A percentile compares a stretch with the other conserved stretches of the same genome.
phyloP scores from a whole-genome alignment of 2,888 invertebrate genomes.

The Exocentrus adspersus region DNA sequence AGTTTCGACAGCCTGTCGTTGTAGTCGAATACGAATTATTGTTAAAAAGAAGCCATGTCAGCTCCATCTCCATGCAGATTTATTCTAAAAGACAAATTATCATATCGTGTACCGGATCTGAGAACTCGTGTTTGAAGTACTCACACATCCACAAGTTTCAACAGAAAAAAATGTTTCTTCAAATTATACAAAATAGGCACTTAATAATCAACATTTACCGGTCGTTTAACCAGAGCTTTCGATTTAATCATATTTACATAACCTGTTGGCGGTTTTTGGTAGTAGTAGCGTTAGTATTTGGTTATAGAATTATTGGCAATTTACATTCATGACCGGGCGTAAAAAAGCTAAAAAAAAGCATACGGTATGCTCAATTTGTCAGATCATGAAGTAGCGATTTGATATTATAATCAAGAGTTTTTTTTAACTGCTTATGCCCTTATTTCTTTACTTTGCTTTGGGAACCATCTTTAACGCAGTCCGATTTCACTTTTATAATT shows the following conservation, averaged over 20 bases:
- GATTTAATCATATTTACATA: constrained; percentile 14
- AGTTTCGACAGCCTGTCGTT: no score
- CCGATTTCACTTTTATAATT: not conserved
- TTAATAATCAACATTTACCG: constrained; percentile 2
- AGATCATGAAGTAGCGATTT: not conserved
- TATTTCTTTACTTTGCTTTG: no score
- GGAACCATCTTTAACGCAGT: no score
- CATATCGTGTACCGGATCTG: no score
- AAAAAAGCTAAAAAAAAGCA: not conserved
- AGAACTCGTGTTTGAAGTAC: no score
- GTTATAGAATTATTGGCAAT: constrained; percentile 1
- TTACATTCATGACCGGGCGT: not conserved
- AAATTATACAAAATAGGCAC: not conserved
- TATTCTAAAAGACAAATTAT: no score
- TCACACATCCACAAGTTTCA: not conserved
- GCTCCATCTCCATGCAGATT: no score
- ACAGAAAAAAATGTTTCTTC: not conserved
- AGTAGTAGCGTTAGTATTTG: not conserved
- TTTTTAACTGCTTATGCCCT: no score
- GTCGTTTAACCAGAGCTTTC: constrained; percentile 18
- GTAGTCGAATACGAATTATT: no score
- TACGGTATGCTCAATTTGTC: not conserved
- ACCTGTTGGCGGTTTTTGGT: constrained; percentile 7
- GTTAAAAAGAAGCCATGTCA: not conserved
- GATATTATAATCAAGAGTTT: not conserved